Evolutionary conservation across 1,140 invertebrate species (phyloP).

Genomic region (Conus ventricosus): DNA sequence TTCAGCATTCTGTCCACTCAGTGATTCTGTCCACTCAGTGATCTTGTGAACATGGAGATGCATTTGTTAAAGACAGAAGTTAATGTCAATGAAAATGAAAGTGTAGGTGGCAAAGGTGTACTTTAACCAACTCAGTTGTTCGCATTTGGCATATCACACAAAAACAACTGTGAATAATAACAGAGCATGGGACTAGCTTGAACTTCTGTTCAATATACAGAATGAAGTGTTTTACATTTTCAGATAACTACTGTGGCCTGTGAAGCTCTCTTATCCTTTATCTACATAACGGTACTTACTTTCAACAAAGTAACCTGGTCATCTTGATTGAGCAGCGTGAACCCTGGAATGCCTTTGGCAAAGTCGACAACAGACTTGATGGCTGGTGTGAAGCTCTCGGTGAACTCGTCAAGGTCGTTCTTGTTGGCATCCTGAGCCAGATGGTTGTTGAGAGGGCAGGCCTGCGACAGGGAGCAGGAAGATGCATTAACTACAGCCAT

Average conservation of each 20-base stretch:
- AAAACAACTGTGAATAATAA: too few relatives aligned
- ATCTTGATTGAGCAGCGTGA: constrained; percentile 93
- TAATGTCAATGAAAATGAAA: too few relatives aligned
- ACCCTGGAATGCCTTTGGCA: constrained; percentile 93
- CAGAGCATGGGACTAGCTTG: too few relatives aligned
- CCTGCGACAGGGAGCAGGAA: constrained; percentile 78
- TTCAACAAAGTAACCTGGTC: constrained; percentile 97
- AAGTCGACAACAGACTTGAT: constrained; percentile 98
- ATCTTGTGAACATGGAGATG: too few relatives aligned
- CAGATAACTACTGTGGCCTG: not conserved
- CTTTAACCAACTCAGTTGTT: too few relatives aligned
- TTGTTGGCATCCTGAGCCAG: constrained; percentile 82
- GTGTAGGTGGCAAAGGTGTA: too few relatives aligned
- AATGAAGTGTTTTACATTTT: not conserved
- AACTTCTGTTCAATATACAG: too few relatives aligned
- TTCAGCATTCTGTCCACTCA: too few relatives aligned
- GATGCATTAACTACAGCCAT: too few relatives aligned
- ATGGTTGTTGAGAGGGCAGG: constrained; percentile 95
- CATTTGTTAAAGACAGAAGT: too few relatives aligned
- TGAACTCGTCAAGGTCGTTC: constrained; percentile 66
- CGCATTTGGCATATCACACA: too few relatives aligned
- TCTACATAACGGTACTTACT: constrained; percentile 51
- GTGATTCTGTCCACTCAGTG: too few relatives aligned
- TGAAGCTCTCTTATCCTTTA: not conserved
- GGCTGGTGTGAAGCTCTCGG: constrained; percentile 80